Evolutionary conservation across 2,888 invertebrate species (phyloP), one percentile per base, ranked within the genome.

Genomic region (Tenthredo livida): DNA sequence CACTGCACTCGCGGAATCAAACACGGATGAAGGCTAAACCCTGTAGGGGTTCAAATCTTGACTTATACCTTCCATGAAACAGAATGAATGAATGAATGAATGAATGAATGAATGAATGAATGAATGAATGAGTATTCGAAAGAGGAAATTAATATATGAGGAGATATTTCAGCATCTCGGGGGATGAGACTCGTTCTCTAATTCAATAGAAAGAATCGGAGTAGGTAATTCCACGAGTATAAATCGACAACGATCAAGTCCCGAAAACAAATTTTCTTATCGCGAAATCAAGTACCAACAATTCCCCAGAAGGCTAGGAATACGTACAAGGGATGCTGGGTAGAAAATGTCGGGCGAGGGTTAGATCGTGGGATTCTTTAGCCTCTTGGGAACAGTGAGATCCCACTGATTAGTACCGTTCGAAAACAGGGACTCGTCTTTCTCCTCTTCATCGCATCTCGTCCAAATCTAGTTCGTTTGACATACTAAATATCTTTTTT

Each of bases 151-250:
- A 47, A 15, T 15, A 47, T 47, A 4, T 15, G 0, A 3, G 47
- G 47, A 9, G 15, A 47, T 47, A 12, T 47, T 47, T 15, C 47
- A 15, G 0, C 15, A 47, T 47, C 47, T 15, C 47, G 15, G 0
- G 47, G 47, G 47, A 15, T 15, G 47, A 47, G n/a, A 58, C 21
- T 58, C 1, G 21, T n/a, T 7, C 58, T 58, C 6, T n/a, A 6
- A 67, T 43, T 21, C n/a, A 12, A 21, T 75, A 15, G 1, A 25
- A 47, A 17, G 1, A 9, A 29, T 61, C 33, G 40, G 0, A 17
- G 0, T 10, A 61, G 47, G 2, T 10, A 61, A 67, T 67, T 83
- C 83, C 83, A 83, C 83, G 83, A 47, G 83, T 83, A 83, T 83
- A 65, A 47, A 50, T 50, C 17, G 83, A 83, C 70, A 83, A 83